Base-by-base conservation (phyloP, 2,113 vertebrate genomes). In the Strigops habroptila region DNA sequence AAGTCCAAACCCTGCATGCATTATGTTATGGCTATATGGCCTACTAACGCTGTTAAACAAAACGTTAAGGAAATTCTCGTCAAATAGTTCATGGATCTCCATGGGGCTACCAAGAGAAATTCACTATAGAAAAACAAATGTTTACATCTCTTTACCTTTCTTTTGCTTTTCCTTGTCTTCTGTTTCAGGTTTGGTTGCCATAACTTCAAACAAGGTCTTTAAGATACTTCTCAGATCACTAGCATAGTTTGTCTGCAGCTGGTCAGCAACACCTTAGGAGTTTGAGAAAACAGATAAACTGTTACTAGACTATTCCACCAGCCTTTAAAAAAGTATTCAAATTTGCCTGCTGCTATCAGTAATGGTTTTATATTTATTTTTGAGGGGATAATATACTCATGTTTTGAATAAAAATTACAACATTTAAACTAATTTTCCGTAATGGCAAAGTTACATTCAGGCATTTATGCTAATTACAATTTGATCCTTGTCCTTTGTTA, bases 211-310 rank as follows among this genome's bases (percentile, higher is more conserved):
- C 46, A 99, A 98, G 12, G 99, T 99, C 97, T 99, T 99, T 69
- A 99, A 98, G 95, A 99, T 99, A 93, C 99, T 99, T 81, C 99
- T 98, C 80, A 99, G 98, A 97, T 99, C 99, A 82, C 99, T 99
- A 30, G 99, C 99, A 41, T 99, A 99, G 98, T 99, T 99, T 18
- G 99, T 99, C 98, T 99, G 99, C 95, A 99, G 97, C 97, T 99
- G 99, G 98, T 99, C 99, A 69, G 99, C 99, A 70, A 99, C 99
- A 87, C 99, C 99, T 99, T 99, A 91, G 14, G 25, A 48, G 35
- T 75, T 76, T 30, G 28, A 83, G 43, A 79, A 90, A 78, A 90
- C 1, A 2, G 12, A 9, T 39, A 64, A 64, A 60, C 21, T 2
- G 27, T 41, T 78, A 95, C 64, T 64, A 39, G 41, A 46, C 11